Evolutionary conservation across 2,113 vertebrate species (phyloP), one percentile per base, ranked within the genome.

Genomic region (Synchiropus splendidus): DNA sequence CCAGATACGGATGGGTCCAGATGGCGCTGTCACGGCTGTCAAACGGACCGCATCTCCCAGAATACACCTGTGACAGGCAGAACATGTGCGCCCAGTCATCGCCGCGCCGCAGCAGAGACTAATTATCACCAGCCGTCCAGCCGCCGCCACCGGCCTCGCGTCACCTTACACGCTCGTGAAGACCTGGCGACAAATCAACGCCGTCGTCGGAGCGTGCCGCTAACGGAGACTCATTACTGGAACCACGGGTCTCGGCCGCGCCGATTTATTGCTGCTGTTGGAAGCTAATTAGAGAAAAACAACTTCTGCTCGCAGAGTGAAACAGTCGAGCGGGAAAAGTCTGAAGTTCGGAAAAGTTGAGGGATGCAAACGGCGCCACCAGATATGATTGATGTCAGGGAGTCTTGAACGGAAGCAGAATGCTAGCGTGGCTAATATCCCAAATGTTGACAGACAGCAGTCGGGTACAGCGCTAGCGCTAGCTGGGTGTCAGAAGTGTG

Each of bases 61-160:
- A 82, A 84, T 84, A 70, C 85, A 87, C 84, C 82, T 84, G 77
- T 86, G 82, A 83, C 84, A 84, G 83, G 71, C 61, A 65, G 61
- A 84, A 83, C 81, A 84, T 83, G 80, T 80, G 81, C 66, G 64
- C 61, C 79, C 77, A 77, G 80, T 80, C 83, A 73, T 68, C 71
- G 66, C 58, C 40, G 51, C 57, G 52, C 44, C 45, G 63, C 79
- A 53, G 72, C 79, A 63, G 74, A 77, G 78, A 82, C 81, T 86
- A 85, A 85, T 86, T 86, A 85, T 82, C 75, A 76, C 66, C 74
- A 61, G 73, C 69, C 36, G 65, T 68, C 65, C 68, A 60, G 59
- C 66, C 56, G 36, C 50, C 15, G 42, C 58, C 48, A 10, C 45
- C 18, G 12, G 47, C 58, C 62, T 39, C 13, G 8, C 58, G 31